These are phyloP conservation scores for Heliconius ethilla DNA, from an alignment of 2,888 invertebrate genomes.

Conservation along the genomic window DNA sequence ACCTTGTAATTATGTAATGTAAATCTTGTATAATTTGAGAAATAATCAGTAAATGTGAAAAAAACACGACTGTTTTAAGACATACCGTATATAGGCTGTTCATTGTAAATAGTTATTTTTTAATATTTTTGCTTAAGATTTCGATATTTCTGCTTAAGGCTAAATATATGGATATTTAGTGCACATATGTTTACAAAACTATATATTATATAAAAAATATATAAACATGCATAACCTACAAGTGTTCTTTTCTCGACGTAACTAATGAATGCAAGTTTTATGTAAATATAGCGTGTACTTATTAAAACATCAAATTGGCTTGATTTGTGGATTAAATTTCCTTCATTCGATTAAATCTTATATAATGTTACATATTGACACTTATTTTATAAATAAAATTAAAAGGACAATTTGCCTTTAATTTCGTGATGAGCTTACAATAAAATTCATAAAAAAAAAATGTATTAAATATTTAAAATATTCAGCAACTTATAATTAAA, in stretches of 20 bases:
- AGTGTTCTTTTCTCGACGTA: neutral
- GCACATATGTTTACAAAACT: no score
- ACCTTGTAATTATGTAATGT: no score
- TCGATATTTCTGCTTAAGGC: no score
- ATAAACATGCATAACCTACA: neutral
- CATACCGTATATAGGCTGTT: neutral
- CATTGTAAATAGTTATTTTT: neutral
- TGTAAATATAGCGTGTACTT: conserved; percentile 33
- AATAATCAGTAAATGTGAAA: neutral
- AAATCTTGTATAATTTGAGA: neutral
- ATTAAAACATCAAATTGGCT: conserved; percentile 1
- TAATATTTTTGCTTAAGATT: no score
- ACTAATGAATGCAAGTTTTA: conserved; percentile 12
- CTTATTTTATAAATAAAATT: neutral
- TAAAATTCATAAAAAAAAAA: neutral
- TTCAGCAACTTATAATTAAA: neutral
- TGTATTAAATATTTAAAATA: neutral
- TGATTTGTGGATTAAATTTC: neutral
- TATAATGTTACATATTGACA: neutral
- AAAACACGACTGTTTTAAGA: neutral
- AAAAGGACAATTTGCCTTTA: neutral
- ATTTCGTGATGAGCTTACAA: neutral
- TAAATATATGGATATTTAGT: no score
- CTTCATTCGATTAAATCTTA: neutral
- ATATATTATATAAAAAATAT: neutral